Conservation (phyloP, 2,113 vertebrate species). For the Takifugu flavidus region DNA sequence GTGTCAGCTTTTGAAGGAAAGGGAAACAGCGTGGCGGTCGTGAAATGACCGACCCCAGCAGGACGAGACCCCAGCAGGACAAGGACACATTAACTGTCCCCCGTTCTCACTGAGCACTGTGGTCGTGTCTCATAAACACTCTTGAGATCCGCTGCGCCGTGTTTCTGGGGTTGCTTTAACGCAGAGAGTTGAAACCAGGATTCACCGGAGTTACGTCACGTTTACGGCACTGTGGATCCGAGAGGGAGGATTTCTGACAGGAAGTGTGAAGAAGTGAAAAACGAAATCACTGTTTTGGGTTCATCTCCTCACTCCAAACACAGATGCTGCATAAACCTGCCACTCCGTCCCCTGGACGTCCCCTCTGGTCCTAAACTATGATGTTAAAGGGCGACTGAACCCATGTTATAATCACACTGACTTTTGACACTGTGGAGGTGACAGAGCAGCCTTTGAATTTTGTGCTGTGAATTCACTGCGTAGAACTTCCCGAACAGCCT, state of each 20-base stretch:
- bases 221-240: conserved; percentile 7
- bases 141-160: conserved; percentile 31
- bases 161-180: conserved; percentile 18
- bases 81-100: conserved; percentile 3
- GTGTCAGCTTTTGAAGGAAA: background rate
- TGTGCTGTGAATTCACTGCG: too few relatives aligned
- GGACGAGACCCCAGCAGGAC: too few relatives aligned
- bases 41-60: conserved; percentile 22
- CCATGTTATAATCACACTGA: too few relatives aligned
- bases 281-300: background rate
- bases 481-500: too few relatives aligned
- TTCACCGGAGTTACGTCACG: conserved; percentile 19
- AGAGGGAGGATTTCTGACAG: background rate
- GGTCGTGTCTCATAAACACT: conserved; percentile 26
- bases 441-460: too few relatives aligned
- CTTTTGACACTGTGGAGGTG: too few relatives aligned
- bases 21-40: background rate
- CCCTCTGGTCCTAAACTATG: too few relatives aligned
- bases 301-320: background rate
- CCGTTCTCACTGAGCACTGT: conserved; percentile 7
- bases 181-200: conserved; percentile 7
- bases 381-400: too few relatives aligned
- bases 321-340: too few relatives aligned
- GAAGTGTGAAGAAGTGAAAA: background rate
- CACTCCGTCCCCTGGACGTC: too few relatives aligned